Evolutionary conservation across 2,888 invertebrate species (phyloP).

Genomic region (Thera obeliscata): DNA sequence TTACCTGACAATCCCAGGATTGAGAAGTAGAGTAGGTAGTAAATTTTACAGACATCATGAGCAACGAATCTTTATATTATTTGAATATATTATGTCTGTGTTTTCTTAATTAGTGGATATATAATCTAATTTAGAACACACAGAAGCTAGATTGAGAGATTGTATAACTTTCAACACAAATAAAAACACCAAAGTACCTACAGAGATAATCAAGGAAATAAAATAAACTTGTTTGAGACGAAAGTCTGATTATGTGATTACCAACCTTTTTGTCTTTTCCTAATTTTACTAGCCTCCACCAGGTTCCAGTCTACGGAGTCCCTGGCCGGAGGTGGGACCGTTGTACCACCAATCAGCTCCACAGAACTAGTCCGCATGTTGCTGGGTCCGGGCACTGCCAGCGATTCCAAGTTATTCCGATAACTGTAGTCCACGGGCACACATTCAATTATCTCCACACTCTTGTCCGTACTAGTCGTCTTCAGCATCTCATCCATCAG

Average conservation of each 20-base stretch:
- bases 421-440: constrained; percentile 32
- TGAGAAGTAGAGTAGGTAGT: too few species aligned
- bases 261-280: constrained; percentile 80
- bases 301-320: constrained; percentile 80
- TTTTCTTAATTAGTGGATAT: too few species aligned
- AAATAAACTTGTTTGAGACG: neutral
- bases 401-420: constrained; percentile 30
- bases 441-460: constrained; percentile 74
- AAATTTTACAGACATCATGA: too few species aligned
- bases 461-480: constrained; percentile 58
- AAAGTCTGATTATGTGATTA: constrained; percentile 4
- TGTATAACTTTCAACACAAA: too few species aligned
- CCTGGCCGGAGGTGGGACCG: constrained; percentile 72
- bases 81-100: too few species aligned
- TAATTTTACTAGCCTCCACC: constrained; percentile 83
- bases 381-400: constrained; percentile 66
- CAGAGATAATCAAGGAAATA: neutral
- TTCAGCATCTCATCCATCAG: constrained; percentile 64
- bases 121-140: too few species aligned
- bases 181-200: too few species aligned
- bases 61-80: too few species aligned
- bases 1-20: too few species aligned
- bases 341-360: constrained; percentile 74
- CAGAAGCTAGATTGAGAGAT: too few species aligned
- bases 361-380: constrained; percentile 59